Evolutionary conservation across 2,113 vertebrate genomes (phyloP), one percentile per base, ranked within the genome.

Genomic region (Platichthys flesus): DNA sequence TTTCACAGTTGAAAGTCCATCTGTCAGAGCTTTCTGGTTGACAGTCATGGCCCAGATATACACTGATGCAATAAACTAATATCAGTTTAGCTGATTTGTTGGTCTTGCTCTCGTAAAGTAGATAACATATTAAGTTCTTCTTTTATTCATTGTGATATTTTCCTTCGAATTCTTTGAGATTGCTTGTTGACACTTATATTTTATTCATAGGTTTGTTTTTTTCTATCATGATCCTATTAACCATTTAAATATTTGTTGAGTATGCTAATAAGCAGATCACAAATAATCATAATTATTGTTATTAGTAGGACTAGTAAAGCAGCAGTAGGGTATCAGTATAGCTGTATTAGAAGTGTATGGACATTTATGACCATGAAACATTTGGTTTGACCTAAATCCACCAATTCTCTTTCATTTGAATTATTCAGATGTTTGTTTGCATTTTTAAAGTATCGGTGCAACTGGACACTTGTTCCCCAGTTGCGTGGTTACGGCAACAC

Each of bases 361-460:
- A 26, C 5, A 40, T 10, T 54, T 40, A 12, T 47, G 13, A 55
- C 42, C 26, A 24, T 67, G 1, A 61, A 47, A 47, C 14, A 40
- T 63, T 65, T 14, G 57, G 1, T 45, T 31, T 3, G 47, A 72
- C 14, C 4, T 3, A 31, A 47, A 58, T 10, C 5, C 12, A 2
- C 3, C 40, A n/a, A 52, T 54, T 47, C 56, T 40, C 14, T 14
- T 26, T 73, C 2, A 5, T 10, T 65, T 91, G 0, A 88, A 91
- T 92, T 76, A 91, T 91, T 90, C 40, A 90, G 66, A 40, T 55
- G 9, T 4, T 1, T 9, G 2, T 68, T 72, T 85, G 86, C 80
- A 87, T 88, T 78, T 88, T 85, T 51, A 81, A 79, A 80, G 58
- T 81, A 9, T 76, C 20, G 0, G 60, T 79, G 87, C 40, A 83